These are phyloP conservation scores for Magallana gigas DNA, from an alignment of 1,140 invertebrate species.

Conservation along the genomic window DNA sequence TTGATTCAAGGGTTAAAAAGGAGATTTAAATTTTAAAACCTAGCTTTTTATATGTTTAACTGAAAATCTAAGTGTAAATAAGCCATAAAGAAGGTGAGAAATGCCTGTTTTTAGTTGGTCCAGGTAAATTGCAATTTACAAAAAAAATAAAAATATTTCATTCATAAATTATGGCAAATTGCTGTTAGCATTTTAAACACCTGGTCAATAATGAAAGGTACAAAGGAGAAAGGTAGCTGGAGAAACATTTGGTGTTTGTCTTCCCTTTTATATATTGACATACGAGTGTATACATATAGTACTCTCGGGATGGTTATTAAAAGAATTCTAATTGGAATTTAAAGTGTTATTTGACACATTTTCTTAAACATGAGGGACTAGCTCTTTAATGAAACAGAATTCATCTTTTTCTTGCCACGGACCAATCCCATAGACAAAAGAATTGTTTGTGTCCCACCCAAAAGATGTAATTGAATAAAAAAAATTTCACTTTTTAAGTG, in stretches of 20 bases:
- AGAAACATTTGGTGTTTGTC: background rate
- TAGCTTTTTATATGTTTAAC: background rate
- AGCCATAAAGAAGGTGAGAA: background rate
- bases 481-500: background rate
- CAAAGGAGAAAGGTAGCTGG: background rate
- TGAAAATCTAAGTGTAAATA: background rate
- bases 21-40: background rate
- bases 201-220: background rate
- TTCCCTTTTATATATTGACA: background rate
- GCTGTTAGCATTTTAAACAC: background rate
- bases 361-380: background rate
- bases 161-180: background rate
- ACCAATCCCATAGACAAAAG: background rate
- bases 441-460: background rate
- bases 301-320: constrained; percentile 3
- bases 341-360: constrained; percentile 9
- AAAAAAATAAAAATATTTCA: background rate
- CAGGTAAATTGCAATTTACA: background rate
- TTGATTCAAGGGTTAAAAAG: constrained; percentile 31
- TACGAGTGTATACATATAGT: background rate
- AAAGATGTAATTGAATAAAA: background rate
- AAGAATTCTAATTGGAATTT: constrained; percentile 1
- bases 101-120: background rate
- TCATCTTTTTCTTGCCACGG: background rate
- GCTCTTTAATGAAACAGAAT: constrained; percentile 2